Evolutionary conservation across 2,888 invertebrate genomes (phyloP).

Genomic region (Seira ritae): DNA sequence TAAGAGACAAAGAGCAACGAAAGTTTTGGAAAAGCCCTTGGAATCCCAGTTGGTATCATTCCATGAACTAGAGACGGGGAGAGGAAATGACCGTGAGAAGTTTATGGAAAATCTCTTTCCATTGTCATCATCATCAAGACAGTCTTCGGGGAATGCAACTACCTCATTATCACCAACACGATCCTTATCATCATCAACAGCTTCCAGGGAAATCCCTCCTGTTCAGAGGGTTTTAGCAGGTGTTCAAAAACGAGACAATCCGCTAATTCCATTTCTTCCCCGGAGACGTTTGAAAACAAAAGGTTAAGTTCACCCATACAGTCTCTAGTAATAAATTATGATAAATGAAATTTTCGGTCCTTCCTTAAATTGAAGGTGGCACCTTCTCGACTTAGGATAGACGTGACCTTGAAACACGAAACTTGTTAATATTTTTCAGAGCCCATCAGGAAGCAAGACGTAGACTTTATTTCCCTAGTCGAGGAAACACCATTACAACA

Average conservation of each 20-base stretch:
- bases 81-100: neutral
- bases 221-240: neutral
- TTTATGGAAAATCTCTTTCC: neutral
- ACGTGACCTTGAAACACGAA: too few species aligned
- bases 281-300: neutral
- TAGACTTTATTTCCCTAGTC: neutral
- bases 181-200: neutral
- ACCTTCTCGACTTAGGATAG: too few species aligned
- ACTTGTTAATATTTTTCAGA: too few species aligned
- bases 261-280: neutral
- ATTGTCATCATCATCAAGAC: neutral
- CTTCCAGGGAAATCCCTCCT: neutral
- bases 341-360: too few species aligned
- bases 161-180: neutral
- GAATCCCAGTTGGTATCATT: constrained; percentile 35
- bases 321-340: too few species aligned
- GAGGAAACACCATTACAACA: constrained; percentile 15
- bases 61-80: constrained; percentile 1
- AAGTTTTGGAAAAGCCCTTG: constrained; percentile 41
- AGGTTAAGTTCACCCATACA: neutral
- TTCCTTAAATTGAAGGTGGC: too few species aligned
- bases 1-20: constrained; percentile 20
- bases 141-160: neutral
- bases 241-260: neutral
- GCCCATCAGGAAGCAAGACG: constrained; percentile 8